Evolutionary conservation across 2,797 vertebrate genomes (phyloP).

Genomic region (Lagorchestes hirsutus): DNA sequence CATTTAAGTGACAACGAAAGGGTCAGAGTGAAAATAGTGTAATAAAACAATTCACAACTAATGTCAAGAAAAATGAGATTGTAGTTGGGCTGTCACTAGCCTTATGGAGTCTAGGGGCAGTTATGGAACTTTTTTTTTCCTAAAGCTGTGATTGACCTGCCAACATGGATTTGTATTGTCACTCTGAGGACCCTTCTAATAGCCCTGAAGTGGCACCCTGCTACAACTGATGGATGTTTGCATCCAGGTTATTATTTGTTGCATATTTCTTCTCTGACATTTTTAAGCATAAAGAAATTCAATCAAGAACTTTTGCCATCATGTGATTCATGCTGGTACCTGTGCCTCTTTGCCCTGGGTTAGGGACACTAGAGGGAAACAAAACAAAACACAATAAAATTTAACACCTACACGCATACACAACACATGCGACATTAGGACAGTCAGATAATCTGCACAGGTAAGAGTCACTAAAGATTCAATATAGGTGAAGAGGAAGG

Average conservation of each 20-base stretch:
- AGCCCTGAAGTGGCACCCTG: constrained; percentile 83
- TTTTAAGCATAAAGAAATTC: constrained; percentile 83
- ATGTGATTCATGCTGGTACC: constrained; percentile 81
- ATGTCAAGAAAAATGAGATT: constrained; percentile 80
- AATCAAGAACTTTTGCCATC: constrained; percentile 80
- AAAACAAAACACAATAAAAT: constrained; percentile 26
- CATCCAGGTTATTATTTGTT: constrained; percentile 87
- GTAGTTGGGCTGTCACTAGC: constrained; percentile 75
- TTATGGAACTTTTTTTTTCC: constrained; percentile 76
- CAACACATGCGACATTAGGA: background rate
- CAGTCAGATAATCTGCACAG: background rate
- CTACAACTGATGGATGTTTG: constrained; percentile 85
- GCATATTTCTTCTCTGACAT: constrained; percentile 85
- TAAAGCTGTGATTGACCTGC: constrained; percentile 84
- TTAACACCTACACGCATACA: background rate
- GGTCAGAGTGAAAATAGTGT: constrained; percentile 75
- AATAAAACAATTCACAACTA: constrained; percentile 83
- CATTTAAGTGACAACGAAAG: constrained; percentile 63
- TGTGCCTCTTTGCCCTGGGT: constrained; percentile 77
- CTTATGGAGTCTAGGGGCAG: constrained; percentile 71
- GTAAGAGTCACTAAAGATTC: background rate
- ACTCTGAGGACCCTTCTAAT: constrained; percentile 81
- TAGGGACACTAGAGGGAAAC: constrained; percentile 83
- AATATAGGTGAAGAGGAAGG: background rate
- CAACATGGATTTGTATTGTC: constrained; percentile 83